Evolutionary conservation across 1,140 invertebrate species (phyloP).

Genomic region (Atta texana): DNA sequence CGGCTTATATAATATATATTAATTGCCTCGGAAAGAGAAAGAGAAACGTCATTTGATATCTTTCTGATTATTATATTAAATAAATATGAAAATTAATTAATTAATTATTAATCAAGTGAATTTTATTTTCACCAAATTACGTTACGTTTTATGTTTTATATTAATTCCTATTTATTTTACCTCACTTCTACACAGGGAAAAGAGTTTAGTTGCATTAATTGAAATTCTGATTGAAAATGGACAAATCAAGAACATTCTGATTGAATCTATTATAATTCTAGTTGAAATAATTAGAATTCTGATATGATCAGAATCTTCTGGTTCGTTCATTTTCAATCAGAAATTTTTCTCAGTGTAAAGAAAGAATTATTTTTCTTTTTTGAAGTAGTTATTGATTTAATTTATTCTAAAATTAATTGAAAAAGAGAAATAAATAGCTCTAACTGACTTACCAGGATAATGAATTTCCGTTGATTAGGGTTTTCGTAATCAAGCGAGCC

Average conservation of each 20-base stretch:
- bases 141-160: neutral
- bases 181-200: no score
- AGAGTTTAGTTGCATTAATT: no score
- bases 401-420: neutral
- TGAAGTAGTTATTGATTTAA: neutral
- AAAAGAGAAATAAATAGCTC: neutral
- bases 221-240: no score
- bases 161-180: neutral
- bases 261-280: no score
- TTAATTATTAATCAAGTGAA: neutral
- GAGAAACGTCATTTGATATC: neutral
- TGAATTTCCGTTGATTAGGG: constrained; percentile 96
- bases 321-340: no score
- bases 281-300: no score
- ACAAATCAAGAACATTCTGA: no score
- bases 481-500: constrained; percentile 95
- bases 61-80: neutral
- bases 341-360: no score
- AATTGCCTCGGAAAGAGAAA: neutral
- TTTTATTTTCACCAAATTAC: neutral
- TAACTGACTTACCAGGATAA: constrained; percentile 90
- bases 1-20: neutral
- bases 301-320: no score
- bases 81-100: neutral
- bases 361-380: neutral